phyloP scores from a whole-genome alignment of 2,797 vertebrate species.

The Lophotriccus pileatus region DNA sequence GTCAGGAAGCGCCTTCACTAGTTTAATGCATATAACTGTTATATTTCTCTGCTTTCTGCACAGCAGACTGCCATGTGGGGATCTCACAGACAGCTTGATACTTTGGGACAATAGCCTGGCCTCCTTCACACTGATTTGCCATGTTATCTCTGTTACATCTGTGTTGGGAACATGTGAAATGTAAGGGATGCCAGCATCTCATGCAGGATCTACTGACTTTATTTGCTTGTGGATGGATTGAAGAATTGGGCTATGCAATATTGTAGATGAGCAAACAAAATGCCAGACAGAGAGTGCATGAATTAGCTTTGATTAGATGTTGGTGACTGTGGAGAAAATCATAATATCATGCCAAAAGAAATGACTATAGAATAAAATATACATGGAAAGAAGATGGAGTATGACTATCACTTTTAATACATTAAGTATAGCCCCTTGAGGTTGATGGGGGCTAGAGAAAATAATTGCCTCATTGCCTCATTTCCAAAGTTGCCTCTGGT shows the following conservation, averaged over 20 bases:
- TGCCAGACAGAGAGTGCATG: neutral
- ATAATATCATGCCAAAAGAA: neutral
- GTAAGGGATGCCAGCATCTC: neutral
- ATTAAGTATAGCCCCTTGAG: neutral
- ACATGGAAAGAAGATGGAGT: neutral
- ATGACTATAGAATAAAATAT: neutral
- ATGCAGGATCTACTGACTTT: accelerated
- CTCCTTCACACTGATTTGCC: neutral
- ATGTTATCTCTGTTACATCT: neutral
- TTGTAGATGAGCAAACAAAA: neutral
- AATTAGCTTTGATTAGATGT: neutral
- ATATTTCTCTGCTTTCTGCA: neutral
- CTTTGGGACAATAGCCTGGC: accelerated
- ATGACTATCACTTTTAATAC: neutral
- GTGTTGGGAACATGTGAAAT: neutral
- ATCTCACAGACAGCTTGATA: neutral
- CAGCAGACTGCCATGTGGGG: neutral
- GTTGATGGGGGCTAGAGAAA: no score
- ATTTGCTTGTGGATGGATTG: neutral
- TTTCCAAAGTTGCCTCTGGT: neutral
- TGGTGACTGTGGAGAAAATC: neutral
- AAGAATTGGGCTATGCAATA: neutral
- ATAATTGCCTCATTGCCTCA: neutral
- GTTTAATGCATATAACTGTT: neutral
- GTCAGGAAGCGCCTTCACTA: neutral